Evolutionary conservation across 2,888 invertebrate species (phyloP).

Genomic region (Bombylius discolor): DNA sequence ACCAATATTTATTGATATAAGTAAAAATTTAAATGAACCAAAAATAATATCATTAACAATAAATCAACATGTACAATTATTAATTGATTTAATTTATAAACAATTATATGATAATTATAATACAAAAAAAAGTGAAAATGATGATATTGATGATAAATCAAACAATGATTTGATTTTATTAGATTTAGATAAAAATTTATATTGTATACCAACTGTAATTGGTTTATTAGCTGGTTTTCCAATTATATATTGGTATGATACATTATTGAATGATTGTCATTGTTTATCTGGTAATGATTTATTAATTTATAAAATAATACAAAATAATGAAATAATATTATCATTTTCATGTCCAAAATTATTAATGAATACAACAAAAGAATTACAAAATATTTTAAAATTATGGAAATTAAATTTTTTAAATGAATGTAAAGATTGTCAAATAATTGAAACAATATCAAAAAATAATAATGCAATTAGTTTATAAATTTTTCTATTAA

Average conservation of each 20-base stretch:
- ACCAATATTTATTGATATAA: slow-evolving; percentile 14
- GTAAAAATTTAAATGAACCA: slow-evolving; percentile 10
- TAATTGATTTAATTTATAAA: slow-evolving; percentile 3
- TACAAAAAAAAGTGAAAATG: too few relatives aligned
- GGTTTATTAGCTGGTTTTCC: slow-evolving; percentile 28
- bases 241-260: slow-evolving; percentile 23
- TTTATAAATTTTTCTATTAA: too few relatives aligned
- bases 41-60: slow-evolving; percentile 2
- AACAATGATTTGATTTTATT: too few relatives aligned
- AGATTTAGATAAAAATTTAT: slow-evolving; percentile 8
- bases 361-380: neutral
- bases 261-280: slow-evolving; percentile 5
- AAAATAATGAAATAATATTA: slow-evolving; percentile 3
- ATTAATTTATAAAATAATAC: slow-evolving; percentile 7
- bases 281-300: slow-evolving; percentile 10
- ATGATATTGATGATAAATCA: too few relatives aligned
- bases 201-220: slow-evolving; percentile 24
- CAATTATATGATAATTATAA: slow-evolving; percentile 1
- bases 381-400: too few relatives aligned
- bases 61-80: neutral
- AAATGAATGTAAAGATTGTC: too few relatives aligned
- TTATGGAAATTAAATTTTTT: too few relatives aligned
- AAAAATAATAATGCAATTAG: neutral
- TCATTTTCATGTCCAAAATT: slow-evolving; percentile 12
- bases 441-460: neutral